Base-by-base conservation (phyloP, 2,797 vertebrate genomes). In the Pseudochirops corinnae region DNA sequence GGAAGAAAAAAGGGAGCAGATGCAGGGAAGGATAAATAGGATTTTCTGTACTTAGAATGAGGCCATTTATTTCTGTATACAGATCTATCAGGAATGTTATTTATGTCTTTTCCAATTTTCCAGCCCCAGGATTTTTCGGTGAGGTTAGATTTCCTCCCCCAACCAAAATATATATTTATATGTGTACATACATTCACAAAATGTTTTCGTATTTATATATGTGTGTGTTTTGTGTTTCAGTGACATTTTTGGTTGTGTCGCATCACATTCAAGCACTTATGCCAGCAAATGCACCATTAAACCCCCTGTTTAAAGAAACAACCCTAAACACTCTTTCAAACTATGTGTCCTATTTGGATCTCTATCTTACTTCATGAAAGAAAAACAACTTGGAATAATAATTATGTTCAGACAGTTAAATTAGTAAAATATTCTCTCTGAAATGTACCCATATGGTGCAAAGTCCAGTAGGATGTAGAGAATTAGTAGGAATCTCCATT, bases 31-130 rank as follows among this genome's bases (percentile, higher is more conserved):
- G 98, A 94, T 74, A 91, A 94, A 96, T 95, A 95, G 74, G 92
- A 90, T 82, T 93, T 82, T 96, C 95, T 50, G 56, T 67, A 93
- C 97, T 97, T 90, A 96, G 98, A 98, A 96, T 10, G 3, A 98
- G 96, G 97, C 97, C 62, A 91, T 97, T 96, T 98, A 60, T 98
- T 97, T 95, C 55, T 56, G 50, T 93, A 94, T 92, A 93, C 92
- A 94, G 97, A 97, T 96, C 96, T 60, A 87, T 98, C 96, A 57
- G 94, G 95, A 95, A 2, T 82, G 28, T 92, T 96, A 39, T 58
- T 92, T 92, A 92, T 67, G 39, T 93, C 92, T 93, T 97, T 90
- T 96, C 95, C 96, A 94, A 93, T 94, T 2, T 95, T 94, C 90
- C 29, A 10, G 0, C 95, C 94, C 95, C 55, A 12, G 10, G 92